Conservation (phyloP, 2,113 vertebrate species). For the Phodopus roborovskii region DNA sequence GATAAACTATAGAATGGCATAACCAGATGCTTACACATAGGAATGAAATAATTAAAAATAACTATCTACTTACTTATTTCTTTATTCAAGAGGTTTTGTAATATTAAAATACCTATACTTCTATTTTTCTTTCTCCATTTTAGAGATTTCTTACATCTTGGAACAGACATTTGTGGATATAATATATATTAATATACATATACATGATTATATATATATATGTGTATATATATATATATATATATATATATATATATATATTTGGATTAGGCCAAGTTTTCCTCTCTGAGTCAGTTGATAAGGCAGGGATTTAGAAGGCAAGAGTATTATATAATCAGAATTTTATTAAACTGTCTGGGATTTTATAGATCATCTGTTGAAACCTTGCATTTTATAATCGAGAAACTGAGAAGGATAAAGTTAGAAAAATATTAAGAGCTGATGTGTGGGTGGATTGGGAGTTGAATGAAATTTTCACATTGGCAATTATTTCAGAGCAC, state of each 20-base stretch:
- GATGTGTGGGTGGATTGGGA: conserved; percentile 21
- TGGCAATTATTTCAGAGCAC: neutral
- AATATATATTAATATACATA: neutral
- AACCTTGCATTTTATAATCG: conserved; percentile 61
- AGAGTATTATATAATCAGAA: conserved; percentile 74
- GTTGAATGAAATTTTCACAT: conserved; percentile 42
- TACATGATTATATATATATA: neutral
- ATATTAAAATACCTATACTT: neutral
- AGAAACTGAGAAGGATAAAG: conserved; percentile 61
- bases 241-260: neutral
- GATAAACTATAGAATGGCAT: neutral
- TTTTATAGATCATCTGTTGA: conserved; percentile 74
- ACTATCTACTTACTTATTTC: neutral
- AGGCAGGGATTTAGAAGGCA: conserved; percentile 73
- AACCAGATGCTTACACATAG: neutral
- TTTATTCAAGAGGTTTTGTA: conserved; percentile 28
- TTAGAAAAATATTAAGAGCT: conserved; percentile 55
- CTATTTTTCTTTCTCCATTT: conserved; percentile 32
- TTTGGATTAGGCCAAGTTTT: conserved; percentile 74
- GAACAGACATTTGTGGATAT: conserved; percentile 56
- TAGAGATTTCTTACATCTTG: conserved; percentile 66
- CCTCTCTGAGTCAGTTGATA: conserved; percentile 77
- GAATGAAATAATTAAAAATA: neutral
- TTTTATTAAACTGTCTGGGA: conserved; percentile 79
- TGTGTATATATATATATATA: neutral